Evolutionary conservation across 2,797 vertebrate species (phyloP), one percentile per base, ranked within the genome.

Genomic region (Labroides dimidiatus): DNA sequence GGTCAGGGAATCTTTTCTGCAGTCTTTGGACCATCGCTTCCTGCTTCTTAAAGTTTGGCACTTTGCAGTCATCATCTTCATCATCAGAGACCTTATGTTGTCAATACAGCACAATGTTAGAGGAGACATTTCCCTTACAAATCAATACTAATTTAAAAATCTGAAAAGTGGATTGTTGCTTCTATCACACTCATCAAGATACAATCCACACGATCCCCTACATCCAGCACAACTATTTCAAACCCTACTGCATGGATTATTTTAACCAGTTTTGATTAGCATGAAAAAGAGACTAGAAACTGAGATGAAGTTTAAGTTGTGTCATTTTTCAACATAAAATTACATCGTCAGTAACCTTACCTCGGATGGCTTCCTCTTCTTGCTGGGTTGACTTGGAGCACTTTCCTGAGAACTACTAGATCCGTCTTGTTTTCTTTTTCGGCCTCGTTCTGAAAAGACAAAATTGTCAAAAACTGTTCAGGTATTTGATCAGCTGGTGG

Each of bases 21-120:
- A 99, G 92, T 85, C 86, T 96, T 87, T 88, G 87, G 43, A 99
- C 94, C 87, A 97, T 94, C 53, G 84, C 80, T 72, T 98, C 96
- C 88, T 95, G 94, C 56, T 92, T 95, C 81, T 96, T 92, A 93
- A 90, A 96, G 52, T 86, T 91, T 53, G 88, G 95, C 71, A 91
- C 91, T 21, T 90, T 83, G 4, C 50, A 80, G 33, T 92, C 92
- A n/a, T 42, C 8, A 21, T 77, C 68, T 33, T 78, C 73, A 16
- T 77, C 75, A 33, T 70, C 84, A 72, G 91, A 90, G 6, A 74
- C 48, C 94, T 96, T 78, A 14, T 55, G n/a, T 12, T 55, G 48
- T 20, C 16, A 61, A 68, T 0, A 55, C 5, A 69, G 37, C 2
- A 6, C 1, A 47, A 64, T 8, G 21, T 12, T 16, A 11, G 57